Evolutionary conservation across 2,797 vertebrate genomes (phyloP).

Genomic region (Fringilla coelebs): DNA sequence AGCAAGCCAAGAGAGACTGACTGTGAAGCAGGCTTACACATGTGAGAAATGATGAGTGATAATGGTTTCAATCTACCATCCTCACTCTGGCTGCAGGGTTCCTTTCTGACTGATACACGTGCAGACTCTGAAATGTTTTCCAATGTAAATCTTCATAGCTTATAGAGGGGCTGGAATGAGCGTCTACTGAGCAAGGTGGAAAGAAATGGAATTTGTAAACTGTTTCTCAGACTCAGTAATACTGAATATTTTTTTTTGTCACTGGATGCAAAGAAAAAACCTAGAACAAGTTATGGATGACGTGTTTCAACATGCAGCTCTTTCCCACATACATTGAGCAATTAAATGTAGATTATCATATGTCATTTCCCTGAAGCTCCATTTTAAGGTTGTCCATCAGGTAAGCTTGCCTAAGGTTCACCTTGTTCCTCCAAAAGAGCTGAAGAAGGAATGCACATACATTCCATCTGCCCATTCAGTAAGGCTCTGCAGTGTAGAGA

Average conservation of each 20-base stretch:
- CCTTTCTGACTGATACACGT: neutral
- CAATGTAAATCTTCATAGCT: neutral
- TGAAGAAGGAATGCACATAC: neutral
- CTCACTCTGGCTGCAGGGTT: neutral
- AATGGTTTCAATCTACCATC: neutral
- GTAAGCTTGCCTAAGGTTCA: neutral
- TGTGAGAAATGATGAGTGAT: neutral
- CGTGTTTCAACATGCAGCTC: neutral
- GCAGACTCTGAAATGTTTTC: neutral
- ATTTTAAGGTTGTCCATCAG: neutral
- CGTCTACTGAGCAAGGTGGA: neutral
- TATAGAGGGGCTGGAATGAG: neutral
- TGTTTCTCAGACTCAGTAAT: neutral
- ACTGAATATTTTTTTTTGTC: neutral
- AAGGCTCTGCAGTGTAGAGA: neutral
- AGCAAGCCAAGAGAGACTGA: neutral
- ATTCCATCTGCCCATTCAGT: accelerated
- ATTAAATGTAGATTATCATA: constrained; percentile 18
- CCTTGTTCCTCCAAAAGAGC: neutral
- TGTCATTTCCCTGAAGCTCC: neutral
- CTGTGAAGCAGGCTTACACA: neutral
- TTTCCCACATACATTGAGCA: neutral
- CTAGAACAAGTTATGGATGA: neutral
- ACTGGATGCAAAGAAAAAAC: neutral
- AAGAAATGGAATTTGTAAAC: neutral